Evolutionary conservation across 2,113 vertebrate species (phyloP).

Genomic region (Nothoprocta perdicaria): DNA sequence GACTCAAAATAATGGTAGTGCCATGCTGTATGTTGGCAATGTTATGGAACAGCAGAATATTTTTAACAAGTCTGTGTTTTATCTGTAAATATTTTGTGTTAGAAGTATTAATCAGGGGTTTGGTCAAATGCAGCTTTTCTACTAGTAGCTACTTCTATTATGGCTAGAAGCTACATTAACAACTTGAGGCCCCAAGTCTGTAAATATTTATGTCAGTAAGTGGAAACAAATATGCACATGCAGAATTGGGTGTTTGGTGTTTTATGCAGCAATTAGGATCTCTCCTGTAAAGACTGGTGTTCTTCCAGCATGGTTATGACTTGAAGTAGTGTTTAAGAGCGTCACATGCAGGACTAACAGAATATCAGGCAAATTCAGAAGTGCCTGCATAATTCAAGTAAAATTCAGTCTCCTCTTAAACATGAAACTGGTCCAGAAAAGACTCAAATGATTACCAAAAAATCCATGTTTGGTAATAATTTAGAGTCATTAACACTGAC

Average conservation of each 20-base stretch:
- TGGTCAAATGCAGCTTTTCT: background rate
- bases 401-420: background rate
- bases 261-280: slow-evolving; percentile 9
- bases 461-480: background rate
- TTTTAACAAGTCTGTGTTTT: slow-evolving; percentile 67
- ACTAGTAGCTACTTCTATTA: background rate
- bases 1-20: background rate
- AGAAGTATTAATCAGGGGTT: slow-evolving; percentile 14
- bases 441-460: background rate
- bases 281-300: slow-evolving; percentile 17
- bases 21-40: background rate
- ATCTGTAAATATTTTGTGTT: slow-evolving; percentile 65
- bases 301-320: background rate
- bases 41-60: slow-evolving; percentile 4
- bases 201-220: slow-evolving; percentile 20
- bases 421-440: background rate
- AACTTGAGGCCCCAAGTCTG: background rate
- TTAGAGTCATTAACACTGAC: background rate
- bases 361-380: background rate
- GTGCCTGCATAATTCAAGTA: background rate
- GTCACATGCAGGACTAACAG: background rate
- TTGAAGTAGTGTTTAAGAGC: background rate
- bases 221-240: background rate
- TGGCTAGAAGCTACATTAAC: slow-evolving; percentile 8
- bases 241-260: background rate